A percentile compares a stretch with the other conserved stretches of the same genome.
Conservation (phyloP, 2,888 invertebrate species). For the Busseola fusca region DNA sequence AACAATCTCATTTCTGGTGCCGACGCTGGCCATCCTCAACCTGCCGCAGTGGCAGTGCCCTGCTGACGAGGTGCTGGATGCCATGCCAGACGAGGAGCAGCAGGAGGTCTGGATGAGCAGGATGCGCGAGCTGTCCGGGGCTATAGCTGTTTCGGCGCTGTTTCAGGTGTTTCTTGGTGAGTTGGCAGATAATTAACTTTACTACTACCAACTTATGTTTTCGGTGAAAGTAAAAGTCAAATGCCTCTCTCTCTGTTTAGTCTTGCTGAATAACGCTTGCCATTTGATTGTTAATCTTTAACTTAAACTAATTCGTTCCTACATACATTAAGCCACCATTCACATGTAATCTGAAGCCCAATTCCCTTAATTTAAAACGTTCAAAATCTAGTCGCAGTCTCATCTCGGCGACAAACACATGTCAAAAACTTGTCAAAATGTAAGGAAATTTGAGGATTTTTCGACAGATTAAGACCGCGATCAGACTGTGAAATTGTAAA, state of each 20-base stretch:
- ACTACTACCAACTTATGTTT: not conserved
- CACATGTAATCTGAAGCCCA: not conserved
- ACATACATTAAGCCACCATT: not conserved
- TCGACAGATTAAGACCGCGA: no score
- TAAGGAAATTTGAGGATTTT: no score
- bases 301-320: not conserved
- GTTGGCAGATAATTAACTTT: conserved; percentile 26
- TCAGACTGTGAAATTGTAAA: no score
- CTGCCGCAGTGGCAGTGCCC: conserved; percentile 93
- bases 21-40: conserved; percentile 92
- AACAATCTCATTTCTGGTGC: conserved; percentile 94
- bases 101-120: conserved; percentile 92
- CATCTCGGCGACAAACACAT: no score
- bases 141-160: conserved; percentile 93
- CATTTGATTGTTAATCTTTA: no score
- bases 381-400: no score
- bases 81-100: conserved; percentile 88
- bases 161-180: conserved; percentile 93
- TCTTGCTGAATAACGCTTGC: not conserved
- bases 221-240: not conserved
- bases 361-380: no score
- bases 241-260: no score
- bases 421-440: no score
- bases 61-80: conserved; percentile 79
- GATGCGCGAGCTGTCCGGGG: conserved; percentile 95